These are phyloP conservation scores for Xestoiulus laeticollis DNA, from an alignment of 2,888 invertebrate species.

Conservation along the genomic window DNA sequence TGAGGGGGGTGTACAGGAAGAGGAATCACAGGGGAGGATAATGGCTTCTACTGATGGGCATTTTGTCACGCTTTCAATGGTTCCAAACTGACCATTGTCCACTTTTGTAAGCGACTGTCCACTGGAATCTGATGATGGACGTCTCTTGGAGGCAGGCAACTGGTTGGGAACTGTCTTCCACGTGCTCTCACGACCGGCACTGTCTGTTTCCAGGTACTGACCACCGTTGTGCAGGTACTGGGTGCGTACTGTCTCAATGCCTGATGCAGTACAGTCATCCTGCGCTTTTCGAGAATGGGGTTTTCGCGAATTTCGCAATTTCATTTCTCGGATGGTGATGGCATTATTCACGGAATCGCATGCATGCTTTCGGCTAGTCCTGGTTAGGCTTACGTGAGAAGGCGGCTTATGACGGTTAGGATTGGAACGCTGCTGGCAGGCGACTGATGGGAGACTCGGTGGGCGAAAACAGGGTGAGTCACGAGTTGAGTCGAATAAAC, in stretches of 20 bases:
- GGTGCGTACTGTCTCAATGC: neutral
- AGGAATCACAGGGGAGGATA: constrained; percentile 7
- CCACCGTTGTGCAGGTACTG: constrained; percentile 41
- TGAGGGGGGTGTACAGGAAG: neutral
- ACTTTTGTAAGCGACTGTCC: neutral
- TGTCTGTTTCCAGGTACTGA: constrained; percentile 14
- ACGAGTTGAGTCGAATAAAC: neutral
- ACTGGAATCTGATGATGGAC: neutral
- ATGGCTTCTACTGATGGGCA: constrained; percentile 9
- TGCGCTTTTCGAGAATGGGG: neutral
- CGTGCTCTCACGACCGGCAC: neutral
- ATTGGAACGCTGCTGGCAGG: neutral
- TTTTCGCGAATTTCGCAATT: constrained; percentile 42
- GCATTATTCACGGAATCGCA: constrained; percentile 41
- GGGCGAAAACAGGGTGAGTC: constrained; percentile 23
- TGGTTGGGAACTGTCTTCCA: constrained; percentile 40
- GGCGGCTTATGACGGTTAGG: constrained; percentile 1
- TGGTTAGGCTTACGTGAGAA: constrained; percentile 23
- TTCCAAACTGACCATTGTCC: neutral
- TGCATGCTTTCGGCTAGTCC: neutral
- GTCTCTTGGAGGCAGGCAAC: neutral
- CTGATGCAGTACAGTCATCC: neutral
- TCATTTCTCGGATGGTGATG: constrained; percentile 42
- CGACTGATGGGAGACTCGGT: constrained; percentile 22
- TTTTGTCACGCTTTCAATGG: constrained; percentile 42